phyloP scores from a whole-genome alignment of 2,113 vertebrate species.

The Macquaria ambigua region DNA sequence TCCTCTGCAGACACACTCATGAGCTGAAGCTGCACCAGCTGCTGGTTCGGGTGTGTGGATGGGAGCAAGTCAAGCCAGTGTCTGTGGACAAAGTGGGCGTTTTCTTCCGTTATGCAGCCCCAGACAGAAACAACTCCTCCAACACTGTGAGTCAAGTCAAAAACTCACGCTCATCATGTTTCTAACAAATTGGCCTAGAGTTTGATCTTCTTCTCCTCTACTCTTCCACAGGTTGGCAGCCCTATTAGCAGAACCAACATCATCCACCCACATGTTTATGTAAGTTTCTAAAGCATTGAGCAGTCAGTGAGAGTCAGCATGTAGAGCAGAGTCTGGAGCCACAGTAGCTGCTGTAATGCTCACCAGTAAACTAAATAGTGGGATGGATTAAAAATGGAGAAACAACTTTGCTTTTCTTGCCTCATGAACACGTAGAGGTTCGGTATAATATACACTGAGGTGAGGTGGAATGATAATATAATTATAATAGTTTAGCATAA shows the following conservation, averaged over 20 bases:
- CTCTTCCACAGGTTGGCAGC: constrained; percentile 92
- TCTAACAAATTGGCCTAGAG: neutral
- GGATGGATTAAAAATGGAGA: neutral
- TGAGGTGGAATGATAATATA: no score
- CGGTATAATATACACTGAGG: neutral
- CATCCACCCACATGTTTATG: constrained; percentile 98
- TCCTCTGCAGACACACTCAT: constrained; percentile 91
- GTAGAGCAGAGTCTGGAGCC: neutral
- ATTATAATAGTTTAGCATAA: neutral
- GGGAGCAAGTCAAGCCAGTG: constrained; percentile 97
- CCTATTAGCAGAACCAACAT: constrained; percentile 96
- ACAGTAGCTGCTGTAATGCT: neutral
- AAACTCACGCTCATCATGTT: neutral
- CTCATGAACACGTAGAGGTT: neutral
- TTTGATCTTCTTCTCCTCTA: neutral
- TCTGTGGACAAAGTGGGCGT: constrained; percentile 98
- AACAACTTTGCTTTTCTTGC: no score
- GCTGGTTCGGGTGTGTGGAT: constrained; percentile 95
- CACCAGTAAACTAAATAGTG: neutral
- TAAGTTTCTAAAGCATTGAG: constrained; percentile 81
- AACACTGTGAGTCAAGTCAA: constrained; percentile 88
- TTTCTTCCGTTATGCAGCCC: constrained; percentile 97
- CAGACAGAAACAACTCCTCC: constrained; percentile 93
- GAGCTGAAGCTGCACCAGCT: constrained; percentile 96
- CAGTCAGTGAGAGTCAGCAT: neutral